These are phyloP conservation scores for Mus minutoides DNA, from an alignment of 2,797 vertebrate species.

Conservation along the genomic window DNA sequence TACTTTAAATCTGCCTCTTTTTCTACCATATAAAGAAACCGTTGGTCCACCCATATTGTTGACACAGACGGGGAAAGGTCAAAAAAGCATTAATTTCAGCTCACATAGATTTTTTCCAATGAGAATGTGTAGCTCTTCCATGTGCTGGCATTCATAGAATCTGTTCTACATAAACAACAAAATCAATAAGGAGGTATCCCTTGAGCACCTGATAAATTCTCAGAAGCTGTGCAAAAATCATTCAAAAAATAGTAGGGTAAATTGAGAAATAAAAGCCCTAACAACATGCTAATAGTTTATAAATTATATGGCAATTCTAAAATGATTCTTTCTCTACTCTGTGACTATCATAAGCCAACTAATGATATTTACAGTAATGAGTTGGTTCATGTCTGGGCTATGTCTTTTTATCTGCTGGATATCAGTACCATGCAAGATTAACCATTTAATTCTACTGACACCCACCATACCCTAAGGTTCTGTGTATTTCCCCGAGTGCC, in stretches of 20 bases:
- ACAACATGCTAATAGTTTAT: constrained; percentile 2
- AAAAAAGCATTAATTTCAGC: constrained; percentile 40
- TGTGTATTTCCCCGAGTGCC: background rate
- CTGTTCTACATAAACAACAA: background rate
- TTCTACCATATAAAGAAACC: constrained; percentile 32
- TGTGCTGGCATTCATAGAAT: background rate
- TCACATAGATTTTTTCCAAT: background rate
- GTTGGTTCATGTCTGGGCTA: background rate
- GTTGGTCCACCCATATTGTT: background rate
- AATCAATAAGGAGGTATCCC: background rate
- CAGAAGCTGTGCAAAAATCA: background rate
- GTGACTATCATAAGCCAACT: constrained; percentile 31
- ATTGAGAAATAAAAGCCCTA: constrained; percentile 15
- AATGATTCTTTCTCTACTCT: background rate
- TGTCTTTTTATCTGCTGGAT: background rate
- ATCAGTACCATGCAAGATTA: background rate
- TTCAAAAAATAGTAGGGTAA: background rate
- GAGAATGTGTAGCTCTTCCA: background rate
- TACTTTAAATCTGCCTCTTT: constrained; percentile 57
- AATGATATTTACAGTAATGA: constrained; percentile 4
- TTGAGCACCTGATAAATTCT: background rate
- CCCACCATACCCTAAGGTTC: background rate
- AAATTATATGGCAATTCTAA: constrained; percentile 38
- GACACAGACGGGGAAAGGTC: background rate
- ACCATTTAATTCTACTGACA: background rate